Percentiles rank a stretch among this genome's conserved stretches.
phyloP scores from a whole-genome alignment of 2,888 invertebrate genomes.

The Piscicola geometra region DNA sequence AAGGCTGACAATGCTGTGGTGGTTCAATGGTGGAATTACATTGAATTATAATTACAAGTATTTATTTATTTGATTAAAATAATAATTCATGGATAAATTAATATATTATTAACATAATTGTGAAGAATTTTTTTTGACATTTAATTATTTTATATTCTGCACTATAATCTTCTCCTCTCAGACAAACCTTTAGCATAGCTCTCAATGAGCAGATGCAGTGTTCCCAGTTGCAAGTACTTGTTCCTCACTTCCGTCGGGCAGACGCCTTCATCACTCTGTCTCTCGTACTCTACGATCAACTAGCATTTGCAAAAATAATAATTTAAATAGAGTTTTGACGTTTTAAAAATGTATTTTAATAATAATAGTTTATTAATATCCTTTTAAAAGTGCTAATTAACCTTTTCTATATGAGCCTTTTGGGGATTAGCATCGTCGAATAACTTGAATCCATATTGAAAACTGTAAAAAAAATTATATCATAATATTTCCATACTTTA shows the following conservation, averaged over 20 bases:
- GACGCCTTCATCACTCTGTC: not conserved
- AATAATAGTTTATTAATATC: too few relatives aligned
- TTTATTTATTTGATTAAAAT: not conserved
- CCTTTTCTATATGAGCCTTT: not conserved
- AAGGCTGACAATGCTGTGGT: constrained; percentile 90
- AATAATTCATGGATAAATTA: not conserved
- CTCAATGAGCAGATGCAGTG: not conserved
- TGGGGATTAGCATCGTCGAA: not conserved
- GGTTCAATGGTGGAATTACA: not conserved
- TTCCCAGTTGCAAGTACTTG: not conserved
- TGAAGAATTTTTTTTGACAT: too few relatives aligned
- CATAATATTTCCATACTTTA: not conserved
- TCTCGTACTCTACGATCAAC: not conserved
- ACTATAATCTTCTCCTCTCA: too few relatives aligned
- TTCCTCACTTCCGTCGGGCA: not conserved
- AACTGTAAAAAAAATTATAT: not conserved
- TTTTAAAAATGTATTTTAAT: too few relatives aligned
- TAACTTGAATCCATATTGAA: not conserved
- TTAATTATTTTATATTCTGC: too few relatives aligned
- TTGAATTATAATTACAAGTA: not conserved
- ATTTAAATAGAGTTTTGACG: not conserved
- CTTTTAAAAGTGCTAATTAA: too few relatives aligned
- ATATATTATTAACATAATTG: too few relatives aligned
- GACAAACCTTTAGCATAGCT: not conserved
- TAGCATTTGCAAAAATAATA: not conserved